Conservation (phyloP, 2,888 invertebrate genomes). For the Scaptodrosophila latifasciaeformis region DNA sequence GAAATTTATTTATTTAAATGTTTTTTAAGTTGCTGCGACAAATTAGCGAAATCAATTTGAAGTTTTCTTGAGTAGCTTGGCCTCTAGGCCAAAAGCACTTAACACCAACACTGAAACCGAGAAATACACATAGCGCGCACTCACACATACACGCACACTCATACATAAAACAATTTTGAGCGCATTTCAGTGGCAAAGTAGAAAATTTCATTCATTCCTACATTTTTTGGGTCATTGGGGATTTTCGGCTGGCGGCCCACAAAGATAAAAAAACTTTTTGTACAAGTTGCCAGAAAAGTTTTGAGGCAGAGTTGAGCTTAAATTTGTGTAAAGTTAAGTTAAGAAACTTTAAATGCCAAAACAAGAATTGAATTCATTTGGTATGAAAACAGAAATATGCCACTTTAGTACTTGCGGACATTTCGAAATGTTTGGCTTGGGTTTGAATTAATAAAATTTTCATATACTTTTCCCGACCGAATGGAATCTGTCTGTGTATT, state of each 20-base stretch:
- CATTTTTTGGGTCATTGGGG: slow-evolving; percentile 46
- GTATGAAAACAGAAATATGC: no score
- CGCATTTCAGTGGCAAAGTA: no score
- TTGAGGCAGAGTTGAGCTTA: slow-evolving; percentile 32
- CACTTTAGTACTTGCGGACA: slow-evolving; percentile 7
- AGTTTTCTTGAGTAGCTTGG: slow-evolving; percentile 21
- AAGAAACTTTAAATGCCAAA: not conserved
- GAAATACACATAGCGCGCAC: not conserved
- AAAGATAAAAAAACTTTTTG: slow-evolving; percentile 33
- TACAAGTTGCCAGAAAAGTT: slow-evolving; percentile 33
- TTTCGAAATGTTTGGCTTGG: slow-evolving; percentile 16
- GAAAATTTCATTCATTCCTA: no score
- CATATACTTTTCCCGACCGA: no score
- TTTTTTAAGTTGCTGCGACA: slow-evolving; percentile 16
- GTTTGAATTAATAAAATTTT: slow-evolving; percentile 32
- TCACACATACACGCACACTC: slow-evolving; percentile 13
- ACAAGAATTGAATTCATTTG: slow-evolving; percentile 36
- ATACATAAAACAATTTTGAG: not conserved
- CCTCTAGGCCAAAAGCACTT: slow-evolving; percentile 23
- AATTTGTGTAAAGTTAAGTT: slow-evolving; percentile 31
- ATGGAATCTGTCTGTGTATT: no score
- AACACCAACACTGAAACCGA: slow-evolving; percentile 12
- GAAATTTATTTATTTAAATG: not conserved
- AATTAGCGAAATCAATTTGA: slow-evolving; percentile 35
- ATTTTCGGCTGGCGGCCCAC: slow-evolving; percentile 14